Evolutionary conservation across 2,888 invertebrate species (phyloP).

Genomic region (Euplagia quadripunctaria): DNA sequence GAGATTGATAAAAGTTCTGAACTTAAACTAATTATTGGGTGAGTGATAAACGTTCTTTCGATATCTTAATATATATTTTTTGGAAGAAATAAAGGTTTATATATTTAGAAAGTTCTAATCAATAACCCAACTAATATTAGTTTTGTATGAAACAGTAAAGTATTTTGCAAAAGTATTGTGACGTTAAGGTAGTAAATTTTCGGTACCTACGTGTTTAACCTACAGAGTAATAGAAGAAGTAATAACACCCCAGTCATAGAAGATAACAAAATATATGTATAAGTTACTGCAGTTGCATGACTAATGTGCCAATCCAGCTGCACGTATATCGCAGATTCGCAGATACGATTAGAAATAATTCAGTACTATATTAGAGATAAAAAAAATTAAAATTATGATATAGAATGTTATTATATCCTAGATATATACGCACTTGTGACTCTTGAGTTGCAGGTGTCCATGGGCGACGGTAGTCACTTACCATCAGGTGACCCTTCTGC

Average conservation of each 20-base stretch:
- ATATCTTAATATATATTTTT: neutral
- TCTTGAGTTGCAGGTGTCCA: too few relatives aligned
- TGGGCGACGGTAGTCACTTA: too few relatives aligned
- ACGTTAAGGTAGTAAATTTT: neutral
- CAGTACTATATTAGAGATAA: too few relatives aligned
- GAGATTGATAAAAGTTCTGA: neutral
- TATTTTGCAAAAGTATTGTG: neutral
- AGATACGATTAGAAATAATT: too few relatives aligned
- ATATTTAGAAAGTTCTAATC: neutral
- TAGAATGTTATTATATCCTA: too few relatives aligned
- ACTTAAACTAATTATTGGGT: neutral
- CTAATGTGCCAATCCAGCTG: too few relatives aligned
- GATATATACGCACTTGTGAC: too few relatives aligned
- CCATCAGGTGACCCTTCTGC: too few relatives aligned
- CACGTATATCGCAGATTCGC: too few relatives aligned
- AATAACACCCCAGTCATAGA: too few relatives aligned
- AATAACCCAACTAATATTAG: neutral
- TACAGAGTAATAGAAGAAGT: neutral
- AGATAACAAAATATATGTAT: too few relatives aligned
- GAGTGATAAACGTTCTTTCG: neutral
- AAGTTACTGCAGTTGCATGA: neutral
- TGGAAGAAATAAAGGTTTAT: neutral
- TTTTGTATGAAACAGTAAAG: neutral
- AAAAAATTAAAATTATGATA: too few relatives aligned
- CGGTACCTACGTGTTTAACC: neutral